phyloP scores from a whole-genome alignment of 2,888 invertebrate species.

The Ditula angustiorana region DNA sequence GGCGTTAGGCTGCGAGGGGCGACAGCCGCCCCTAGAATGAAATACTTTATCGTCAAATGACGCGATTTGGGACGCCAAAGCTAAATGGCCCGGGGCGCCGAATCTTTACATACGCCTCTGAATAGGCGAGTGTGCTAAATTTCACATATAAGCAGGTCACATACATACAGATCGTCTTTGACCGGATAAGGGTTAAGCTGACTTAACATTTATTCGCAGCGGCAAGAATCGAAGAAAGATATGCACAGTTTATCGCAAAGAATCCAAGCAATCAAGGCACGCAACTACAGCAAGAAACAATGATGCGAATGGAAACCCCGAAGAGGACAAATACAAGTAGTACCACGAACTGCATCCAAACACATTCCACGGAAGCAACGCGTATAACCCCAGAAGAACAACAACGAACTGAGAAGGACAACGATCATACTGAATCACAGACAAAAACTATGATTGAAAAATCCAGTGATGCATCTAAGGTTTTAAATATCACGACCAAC shows the following conservation, averaged over 20 bases:
- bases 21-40: too few species aligned
- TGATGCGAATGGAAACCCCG: background rate
- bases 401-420: too few species aligned
- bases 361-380: background rate
- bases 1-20: too few species aligned
- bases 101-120: too few species aligned
- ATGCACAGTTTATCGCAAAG: background rate
- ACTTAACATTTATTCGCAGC: too few species aligned
- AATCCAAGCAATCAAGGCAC: background rate
- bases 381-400: background rate
- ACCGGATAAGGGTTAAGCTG: too few species aligned
- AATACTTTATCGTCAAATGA: too few species aligned
- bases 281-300: background rate
- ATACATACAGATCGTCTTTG: too few species aligned
- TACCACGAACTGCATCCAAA: background rate
- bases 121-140: too few species aligned
- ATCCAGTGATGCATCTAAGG: background rate
- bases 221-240: constrained; percentile 57
- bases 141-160: too few species aligned
- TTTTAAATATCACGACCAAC: background rate
- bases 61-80: too few species aligned
- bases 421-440: background rate
- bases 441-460: background rate
- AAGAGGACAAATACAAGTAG: background rate
- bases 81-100: too few species aligned